phyloP scores from a whole-genome alignment of 2,797 vertebrate genomes.

The Megalops cyprinoides region DNA sequence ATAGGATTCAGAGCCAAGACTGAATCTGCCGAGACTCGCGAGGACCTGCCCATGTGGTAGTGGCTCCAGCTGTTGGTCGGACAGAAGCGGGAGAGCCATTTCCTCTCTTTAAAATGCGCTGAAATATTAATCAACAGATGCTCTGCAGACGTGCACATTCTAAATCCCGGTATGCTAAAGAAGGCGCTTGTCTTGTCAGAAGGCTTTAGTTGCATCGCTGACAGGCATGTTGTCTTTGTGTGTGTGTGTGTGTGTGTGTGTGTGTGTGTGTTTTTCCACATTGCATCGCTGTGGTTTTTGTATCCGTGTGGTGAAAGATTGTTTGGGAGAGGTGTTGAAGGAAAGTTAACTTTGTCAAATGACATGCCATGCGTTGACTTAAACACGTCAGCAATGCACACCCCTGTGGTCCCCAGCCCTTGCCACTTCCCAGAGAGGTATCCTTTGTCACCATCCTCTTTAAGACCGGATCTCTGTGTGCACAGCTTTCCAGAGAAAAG shows the following conservation, averaged over 20 bases:
- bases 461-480: neutral
- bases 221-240: neutral
- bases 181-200: neutral
- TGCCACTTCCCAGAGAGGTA: conserved; percentile 7
- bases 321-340: neutral
- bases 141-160: neutral
- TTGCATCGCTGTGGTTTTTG: neutral
- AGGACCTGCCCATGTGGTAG: neutral
- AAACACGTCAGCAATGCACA: neutral
- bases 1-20: neutral
- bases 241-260: too few species aligned
- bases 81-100: neutral
- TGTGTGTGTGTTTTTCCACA: neutral
- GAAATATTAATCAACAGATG: conserved; percentile 6
- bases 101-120: neutral
- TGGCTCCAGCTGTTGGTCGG: neutral
- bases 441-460: neutral
- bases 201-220: neutral
- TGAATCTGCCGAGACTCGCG: neutral
- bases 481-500: neutral
- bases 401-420: conserved; percentile 12
- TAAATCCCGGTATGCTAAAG: neutral
- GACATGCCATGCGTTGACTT: neutral
- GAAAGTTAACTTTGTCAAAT: neutral
- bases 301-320: too few species aligned